A percentile compares a stretch with the other conserved stretches of the same genome.
phyloP scores from a whole-genome alignment of 2,113 vertebrate species.

The Lagopus leucura region DNA sequence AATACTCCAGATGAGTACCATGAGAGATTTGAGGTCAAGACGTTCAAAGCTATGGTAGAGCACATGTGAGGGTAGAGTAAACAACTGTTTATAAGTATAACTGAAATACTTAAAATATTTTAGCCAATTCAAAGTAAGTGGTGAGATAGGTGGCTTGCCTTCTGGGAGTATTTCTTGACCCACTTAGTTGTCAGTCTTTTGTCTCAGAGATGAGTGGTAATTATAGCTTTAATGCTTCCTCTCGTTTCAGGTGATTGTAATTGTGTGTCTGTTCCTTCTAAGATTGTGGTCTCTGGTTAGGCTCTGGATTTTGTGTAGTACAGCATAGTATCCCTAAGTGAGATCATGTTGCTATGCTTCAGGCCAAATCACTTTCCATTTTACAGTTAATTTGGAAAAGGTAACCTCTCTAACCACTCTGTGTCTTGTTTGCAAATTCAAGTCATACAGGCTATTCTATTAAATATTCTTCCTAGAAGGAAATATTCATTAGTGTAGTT shows the following conservation, averaged over 20 bases:
- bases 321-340: not conserved
- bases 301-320: not conserved
- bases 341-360: not conserved
- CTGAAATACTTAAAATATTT: not conserved
- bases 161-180: not conserved
- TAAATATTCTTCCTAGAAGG: not conserved
- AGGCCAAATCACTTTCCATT: not conserved
- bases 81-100: not conserved
- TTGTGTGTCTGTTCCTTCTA: not conserved
- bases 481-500: not conserved
- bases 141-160: not conserved
- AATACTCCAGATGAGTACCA: not conserved
- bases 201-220: not conserved
- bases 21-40: not conserved
- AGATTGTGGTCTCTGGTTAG: not conserved
- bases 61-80: not conserved
- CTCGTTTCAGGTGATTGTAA: not conserved
- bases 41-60: not conserved
- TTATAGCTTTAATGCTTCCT: slow-evolving; percentile 8
- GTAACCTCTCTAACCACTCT: not conserved
- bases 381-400: not conserved
- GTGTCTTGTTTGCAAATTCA: not conserved
- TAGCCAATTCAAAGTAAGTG: not conserved
- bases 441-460: not conserved
- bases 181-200: not conserved